Conservation (phyloP, 2,113 vertebrate species). For the Bufo gargarizans region DNA sequence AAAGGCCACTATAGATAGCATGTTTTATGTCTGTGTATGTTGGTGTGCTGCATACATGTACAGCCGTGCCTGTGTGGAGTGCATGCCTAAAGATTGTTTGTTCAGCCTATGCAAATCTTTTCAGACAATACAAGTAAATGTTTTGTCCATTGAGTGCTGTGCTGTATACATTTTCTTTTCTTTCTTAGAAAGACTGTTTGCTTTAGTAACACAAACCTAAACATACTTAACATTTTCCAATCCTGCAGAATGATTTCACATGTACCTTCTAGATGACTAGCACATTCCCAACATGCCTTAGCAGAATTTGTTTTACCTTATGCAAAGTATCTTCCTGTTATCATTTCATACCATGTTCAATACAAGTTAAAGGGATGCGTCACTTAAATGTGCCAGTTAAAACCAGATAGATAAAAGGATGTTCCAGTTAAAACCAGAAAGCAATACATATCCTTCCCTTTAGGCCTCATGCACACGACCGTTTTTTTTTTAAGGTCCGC, state of each 20-base stretch:
- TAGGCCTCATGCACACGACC: too few species aligned
- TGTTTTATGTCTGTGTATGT: not conserved
- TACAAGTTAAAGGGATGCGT: too few species aligned
- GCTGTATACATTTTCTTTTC: not conserved
- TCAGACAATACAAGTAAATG: not conserved
- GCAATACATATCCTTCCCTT: too few species aligned
- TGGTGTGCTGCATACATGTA: not conserved
- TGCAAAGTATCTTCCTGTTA: not conserved
- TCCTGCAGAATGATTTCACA: not conserved
- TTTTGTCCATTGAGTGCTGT: not conserved
- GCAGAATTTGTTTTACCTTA: not conserved
- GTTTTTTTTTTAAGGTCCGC: too few species aligned
- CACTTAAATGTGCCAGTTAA: too few species aligned
- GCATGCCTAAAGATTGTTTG: not conserved
- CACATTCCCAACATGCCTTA: not conserved
- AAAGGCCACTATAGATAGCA: not conserved
- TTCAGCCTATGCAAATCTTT: not conserved
- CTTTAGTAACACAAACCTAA: slow-evolving; percentile 28
- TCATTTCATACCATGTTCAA: not conserved
- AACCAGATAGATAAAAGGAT: too few species aligned
- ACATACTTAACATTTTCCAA: slow-evolving; percentile 34
- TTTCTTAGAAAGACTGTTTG: slow-evolving; percentile 14
- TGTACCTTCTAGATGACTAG: not conserved
- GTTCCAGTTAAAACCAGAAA: too few species aligned
- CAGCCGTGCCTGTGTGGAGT: not conserved